phyloP scores from a whole-genome alignment of 2,888 invertebrate genomes.

The Mylabris sibirica region DNA sequence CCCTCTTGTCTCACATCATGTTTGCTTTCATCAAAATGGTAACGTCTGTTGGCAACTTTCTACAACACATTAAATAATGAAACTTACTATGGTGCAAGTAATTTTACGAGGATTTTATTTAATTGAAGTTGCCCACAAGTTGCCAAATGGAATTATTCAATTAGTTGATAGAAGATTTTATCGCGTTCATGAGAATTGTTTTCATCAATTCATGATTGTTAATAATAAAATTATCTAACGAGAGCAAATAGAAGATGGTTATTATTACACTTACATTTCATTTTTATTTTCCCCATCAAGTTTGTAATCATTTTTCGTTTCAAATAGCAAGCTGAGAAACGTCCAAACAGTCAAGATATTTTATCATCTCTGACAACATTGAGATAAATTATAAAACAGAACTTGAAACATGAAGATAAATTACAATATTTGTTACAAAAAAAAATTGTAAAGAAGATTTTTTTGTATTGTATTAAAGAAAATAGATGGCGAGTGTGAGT shows the following conservation, averaged over 20 bases:
- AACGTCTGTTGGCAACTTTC: constrained; percentile 3
- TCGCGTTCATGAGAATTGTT: not conserved
- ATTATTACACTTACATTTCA: no score
- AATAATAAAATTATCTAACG: not conserved
- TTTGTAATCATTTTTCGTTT: not conserved
- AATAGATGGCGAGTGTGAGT: not conserved
- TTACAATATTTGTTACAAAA: not conserved
- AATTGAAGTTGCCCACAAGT: constrained; percentile 6
- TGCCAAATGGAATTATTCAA: not conserved
- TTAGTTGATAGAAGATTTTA: not conserved
- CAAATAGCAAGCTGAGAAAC: not conserved
- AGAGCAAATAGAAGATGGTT: not conserved
- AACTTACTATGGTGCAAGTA: not conserved
- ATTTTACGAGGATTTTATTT: constrained; percentile 1
- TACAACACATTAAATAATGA: not conserved
- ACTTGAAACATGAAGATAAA: not conserved
- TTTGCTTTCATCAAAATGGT: not conserved
- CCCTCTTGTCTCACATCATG: not conserved
- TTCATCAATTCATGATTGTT: not conserved
- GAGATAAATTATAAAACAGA: not conserved
- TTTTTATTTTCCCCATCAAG: not conserved
- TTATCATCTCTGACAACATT: not conserved
- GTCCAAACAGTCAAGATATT: not conserved
- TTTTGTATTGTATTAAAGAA: not conserved
- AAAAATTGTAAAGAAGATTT: not conserved